These are phyloP conservation scores for Galleria mellonella DNA, from an alignment of 1,140 invertebrate species.

Conservation along the genomic window DNA sequence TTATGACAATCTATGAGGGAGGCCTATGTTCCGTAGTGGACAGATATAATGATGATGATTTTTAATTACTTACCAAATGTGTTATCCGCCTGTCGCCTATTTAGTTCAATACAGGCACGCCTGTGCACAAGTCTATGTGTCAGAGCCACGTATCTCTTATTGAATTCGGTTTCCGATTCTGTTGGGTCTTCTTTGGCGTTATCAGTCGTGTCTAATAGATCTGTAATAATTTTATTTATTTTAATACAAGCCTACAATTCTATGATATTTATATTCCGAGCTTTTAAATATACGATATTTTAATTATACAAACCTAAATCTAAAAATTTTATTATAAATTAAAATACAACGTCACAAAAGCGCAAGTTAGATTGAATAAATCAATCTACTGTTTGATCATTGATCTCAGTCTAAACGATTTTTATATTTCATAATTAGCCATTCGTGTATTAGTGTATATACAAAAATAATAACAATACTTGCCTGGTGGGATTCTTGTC, in stretches of 20 bases:
- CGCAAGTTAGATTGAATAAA: no score
- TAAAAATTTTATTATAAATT: no score
- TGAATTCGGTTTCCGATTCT: constrained; percentile 90
- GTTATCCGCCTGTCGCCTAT: constrained; percentile 87
- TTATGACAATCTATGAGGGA: no score
- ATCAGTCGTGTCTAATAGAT: constrained; percentile 32
- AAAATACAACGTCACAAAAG: no score
- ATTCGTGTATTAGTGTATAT: no score
- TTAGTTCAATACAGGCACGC: constrained; percentile 94
- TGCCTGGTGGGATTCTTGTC: constrained; percentile 59
- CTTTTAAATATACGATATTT: background rate
- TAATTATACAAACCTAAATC: no score
- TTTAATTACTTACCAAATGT: constrained; percentile 82
- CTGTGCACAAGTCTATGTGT: constrained; percentile 93
- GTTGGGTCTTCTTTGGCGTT: constrained; percentile 80
- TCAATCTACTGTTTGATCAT: background rate
- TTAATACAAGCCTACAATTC: background rate
- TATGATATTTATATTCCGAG: background rate
- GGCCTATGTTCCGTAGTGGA: no score
- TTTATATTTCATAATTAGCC: no score
- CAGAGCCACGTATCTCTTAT: constrained; percentile 88
- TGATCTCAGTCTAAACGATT: no score
- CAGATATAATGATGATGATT: no score
- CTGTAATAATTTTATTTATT: constrained; percentile 15
- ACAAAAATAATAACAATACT: background rate